Percentiles rank a stretch among this genome's conserved stretches.
Conservation (phyloP, 2,888 invertebrate species). For the Agriotes lineatus region DNA sequence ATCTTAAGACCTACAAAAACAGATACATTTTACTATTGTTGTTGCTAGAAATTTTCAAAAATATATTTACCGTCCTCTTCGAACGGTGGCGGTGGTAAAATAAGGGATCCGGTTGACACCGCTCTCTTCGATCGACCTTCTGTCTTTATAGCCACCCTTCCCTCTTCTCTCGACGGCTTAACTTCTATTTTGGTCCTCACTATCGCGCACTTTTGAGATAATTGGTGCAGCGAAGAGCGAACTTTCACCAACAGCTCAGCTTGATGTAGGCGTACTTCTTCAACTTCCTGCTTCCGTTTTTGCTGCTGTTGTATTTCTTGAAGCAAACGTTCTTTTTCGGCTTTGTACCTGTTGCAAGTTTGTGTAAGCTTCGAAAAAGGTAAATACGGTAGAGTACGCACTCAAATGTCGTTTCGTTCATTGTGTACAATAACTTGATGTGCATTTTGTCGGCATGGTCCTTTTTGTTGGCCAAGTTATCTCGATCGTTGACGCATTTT, state of each 20-base stretch:
- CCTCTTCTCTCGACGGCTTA: background rate
- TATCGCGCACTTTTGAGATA: constrained; percentile 66
- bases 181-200: constrained; percentile 7
- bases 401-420: constrained; percentile 57
- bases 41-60: background rate
- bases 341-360: constrained; percentile 66
- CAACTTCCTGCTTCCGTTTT: constrained; percentile 64
- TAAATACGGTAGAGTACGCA: constrained; percentile 43
- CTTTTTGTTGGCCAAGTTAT: constrained; percentile 54
- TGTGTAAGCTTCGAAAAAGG: too few species aligned
- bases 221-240: constrained; percentile 71
- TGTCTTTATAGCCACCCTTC: background rate
- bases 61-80: constrained; percentile 24
- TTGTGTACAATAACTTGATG: constrained; percentile 54
- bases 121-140: background rate
- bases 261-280: constrained; percentile 65
- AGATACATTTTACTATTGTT: background rate
- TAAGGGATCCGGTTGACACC: background rate
- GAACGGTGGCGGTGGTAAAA: constrained; percentile 15
- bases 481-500: constrained; percentile 52
- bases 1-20: constrained; percentile 26
- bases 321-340: constrained; percentile 66
- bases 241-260: constrained; percentile 71
- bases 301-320: constrained; percentile 66
- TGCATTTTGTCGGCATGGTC: constrained; percentile 55